Percentiles rank a stretch among this genome's conserved stretches.
phyloP scores from a whole-genome alignment of 1,140 invertebrate species.

The Brachionus asplanchnoidis region DNA sequence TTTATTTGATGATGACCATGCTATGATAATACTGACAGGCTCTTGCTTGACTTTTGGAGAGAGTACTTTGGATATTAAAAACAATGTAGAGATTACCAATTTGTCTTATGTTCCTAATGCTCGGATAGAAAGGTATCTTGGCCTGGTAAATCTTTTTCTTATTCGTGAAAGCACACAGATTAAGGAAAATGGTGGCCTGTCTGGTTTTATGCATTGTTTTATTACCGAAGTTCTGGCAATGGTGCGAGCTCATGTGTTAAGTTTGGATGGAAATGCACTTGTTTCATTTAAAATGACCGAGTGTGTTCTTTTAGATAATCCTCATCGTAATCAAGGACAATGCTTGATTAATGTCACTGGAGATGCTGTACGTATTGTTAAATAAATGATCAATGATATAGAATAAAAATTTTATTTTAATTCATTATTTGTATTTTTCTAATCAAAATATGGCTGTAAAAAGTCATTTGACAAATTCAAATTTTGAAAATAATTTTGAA shows the following conservation, averaged over 20 bases:
- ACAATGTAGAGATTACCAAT: conserved; percentile 78
- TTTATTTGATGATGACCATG: conserved; percentile 43
- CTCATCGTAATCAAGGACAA: conserved; percentile 91
- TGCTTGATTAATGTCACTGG: conserved; percentile 89
- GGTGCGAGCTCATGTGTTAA: conserved; percentile 80
- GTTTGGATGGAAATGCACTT: conserved; percentile 89
- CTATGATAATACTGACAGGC: conserved; percentile 45
- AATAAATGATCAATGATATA: neutral
- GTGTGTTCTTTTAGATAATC: conserved; percentile 79
- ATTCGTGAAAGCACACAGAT: conserved; percentile 87
- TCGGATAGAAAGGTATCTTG: conserved; percentile 75
- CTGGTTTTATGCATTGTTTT: conserved; percentile 86
- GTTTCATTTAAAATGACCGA: conserved; percentile 87
- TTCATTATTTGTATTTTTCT: neutral
- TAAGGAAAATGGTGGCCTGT: conserved; percentile 77
- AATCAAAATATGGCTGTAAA: neutral
- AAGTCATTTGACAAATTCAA: neutral
- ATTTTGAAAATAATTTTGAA: no score
- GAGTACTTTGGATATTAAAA: conserved; percentile 60
- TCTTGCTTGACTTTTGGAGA: conserved; percentile 43
- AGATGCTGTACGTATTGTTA: conserved; percentile 67
- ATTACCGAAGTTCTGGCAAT: conserved; percentile 83
- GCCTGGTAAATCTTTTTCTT: conserved; percentile 89
- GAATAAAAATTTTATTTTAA: neutral
- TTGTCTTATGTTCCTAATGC: conserved; percentile 74